Percentiles rank a stretch among this genome's conserved stretches.
These are phyloP conservation scores for Cliona cf. orientalis DNA, from an alignment of 37 sponge, comb jelly and placozoan species.

Conservation along the genomic window DNA sequence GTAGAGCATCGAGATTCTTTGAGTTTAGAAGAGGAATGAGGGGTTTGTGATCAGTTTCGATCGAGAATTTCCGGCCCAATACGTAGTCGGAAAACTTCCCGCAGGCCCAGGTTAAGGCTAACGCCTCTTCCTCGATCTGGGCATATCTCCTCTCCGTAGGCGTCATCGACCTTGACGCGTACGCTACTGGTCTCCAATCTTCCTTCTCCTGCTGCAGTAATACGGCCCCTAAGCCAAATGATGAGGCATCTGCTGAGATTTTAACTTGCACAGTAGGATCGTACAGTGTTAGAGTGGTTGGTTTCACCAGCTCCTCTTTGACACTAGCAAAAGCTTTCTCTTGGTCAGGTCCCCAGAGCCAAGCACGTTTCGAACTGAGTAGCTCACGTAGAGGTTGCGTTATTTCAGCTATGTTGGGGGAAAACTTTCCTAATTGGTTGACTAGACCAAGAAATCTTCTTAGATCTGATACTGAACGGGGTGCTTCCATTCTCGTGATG, in stretches of 20 bases:
- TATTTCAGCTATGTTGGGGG: slow-evolving; percentile 51
- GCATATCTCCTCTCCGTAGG: slow-evolving; percentile 46
- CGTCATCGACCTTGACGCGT: slow-evolving; percentile 40
- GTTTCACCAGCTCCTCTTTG: slow-evolving; percentile 41
- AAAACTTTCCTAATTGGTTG: too few relatives aligned
- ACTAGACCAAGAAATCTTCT: too few relatives aligned
- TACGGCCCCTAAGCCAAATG: slow-evolving; percentile 50
- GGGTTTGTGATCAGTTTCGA: slow-evolving; percentile 56
- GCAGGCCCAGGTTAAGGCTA: too few relatives aligned
- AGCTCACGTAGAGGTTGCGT: slow-evolving; percentile 49
- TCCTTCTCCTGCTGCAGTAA: slow-evolving; percentile 30
- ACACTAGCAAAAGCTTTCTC: slow-evolving; percentile 22
- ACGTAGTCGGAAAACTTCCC: slow-evolving; percentile 30
- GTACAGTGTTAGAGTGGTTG: slow-evolving; percentile 48
- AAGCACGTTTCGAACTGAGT: slow-evolving; percentile 26
- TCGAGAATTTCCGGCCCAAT: slow-evolving; percentile 12
- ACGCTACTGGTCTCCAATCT: too few relatives aligned
- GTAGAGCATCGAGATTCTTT: slow-evolving; percentile 26
- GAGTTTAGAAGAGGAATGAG: slow-evolving; percentile 37
- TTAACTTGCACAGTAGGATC: slow-evolving; percentile 32
- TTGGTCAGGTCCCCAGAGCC: slow-evolving; percentile 54
- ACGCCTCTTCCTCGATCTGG: too few relatives aligned
- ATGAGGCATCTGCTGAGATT: slow-evolving; percentile 44
- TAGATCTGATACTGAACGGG: background rate
- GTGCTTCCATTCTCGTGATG: slow-evolving; percentile 2